Evolutionary conservation across 2,888 invertebrate species (phyloP), one percentile per base, ranked within the genome.

Genomic region (Eupithecia exiguata): DNA sequence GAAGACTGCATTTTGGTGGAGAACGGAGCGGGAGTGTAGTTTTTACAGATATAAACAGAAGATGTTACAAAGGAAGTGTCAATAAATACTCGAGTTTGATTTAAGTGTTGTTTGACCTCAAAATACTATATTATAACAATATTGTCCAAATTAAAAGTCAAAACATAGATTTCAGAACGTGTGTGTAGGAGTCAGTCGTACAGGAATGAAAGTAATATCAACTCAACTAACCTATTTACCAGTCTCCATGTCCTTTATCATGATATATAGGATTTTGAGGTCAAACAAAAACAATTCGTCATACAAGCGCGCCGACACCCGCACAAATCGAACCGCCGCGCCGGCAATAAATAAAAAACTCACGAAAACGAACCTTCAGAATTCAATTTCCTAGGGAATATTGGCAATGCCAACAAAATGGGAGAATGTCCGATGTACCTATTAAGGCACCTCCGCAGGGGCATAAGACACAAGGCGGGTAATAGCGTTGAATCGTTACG

Each of bases 341-440:
- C 74, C 76, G 61, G 76, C 78, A 78, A 80, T 80, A 80, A 81
- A 81, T 79, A 81, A 81, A 80, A 80, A 80, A 79, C 78, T 74
- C 75, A 72, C 74, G 69, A 72, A 76, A 74, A 72, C 78, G 77
- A 84, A 82, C 81, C 81, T 81, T 79, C 84, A 83, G 84, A 86
- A 88, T 89, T 89, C 87, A 86, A 89, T 89, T 87, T 86, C 86
- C 87, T 86, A 78, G 77, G 82, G 83, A 86, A 87, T 87, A 86
- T 88, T 85, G 84, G 84, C 84, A 88, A 88, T 89, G 88, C 86
- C 86, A 85, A 84, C 86, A 84, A 84, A 89, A 88, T 87, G 80
- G 83, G 83, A 83, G 83, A 88, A 86, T 84, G 84, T 81, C 83
- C 84, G 81, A 79, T 81, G 82, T 82, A 38, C 62, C 62, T 35